Evolutionary conservation across 2,888 invertebrate species (phyloP).

Genomic region (Heliconius cydno): DNA sequence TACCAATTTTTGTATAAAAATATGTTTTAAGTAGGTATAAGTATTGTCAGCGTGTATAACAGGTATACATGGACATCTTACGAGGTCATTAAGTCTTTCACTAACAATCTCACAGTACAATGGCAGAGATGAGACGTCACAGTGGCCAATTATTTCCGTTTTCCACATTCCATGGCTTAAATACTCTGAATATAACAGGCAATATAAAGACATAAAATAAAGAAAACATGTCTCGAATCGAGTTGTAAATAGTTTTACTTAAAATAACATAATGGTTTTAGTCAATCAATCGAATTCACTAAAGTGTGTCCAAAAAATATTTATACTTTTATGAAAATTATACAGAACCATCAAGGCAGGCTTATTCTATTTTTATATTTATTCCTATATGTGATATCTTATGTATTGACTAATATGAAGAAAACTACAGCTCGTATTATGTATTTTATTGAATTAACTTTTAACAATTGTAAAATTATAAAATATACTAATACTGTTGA

Average conservation of each 20-base stretch:
- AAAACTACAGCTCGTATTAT: not conserved
- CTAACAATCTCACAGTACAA: slow-evolving; percentile 25
- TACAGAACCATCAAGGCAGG: no score
- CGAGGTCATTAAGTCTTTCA: slow-evolving; percentile 4
- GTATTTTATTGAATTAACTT: not conserved
- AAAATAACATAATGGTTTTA: not conserved
- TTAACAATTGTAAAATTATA: not conserved
- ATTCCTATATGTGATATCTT: no score
- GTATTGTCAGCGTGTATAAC: no score
- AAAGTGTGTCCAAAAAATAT: no score
- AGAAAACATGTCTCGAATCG: not conserved
- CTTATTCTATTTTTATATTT: no score
- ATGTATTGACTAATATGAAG: no score
- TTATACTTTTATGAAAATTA: no score
- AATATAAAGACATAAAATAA: slow-evolving; percentile 2
- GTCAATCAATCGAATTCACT: not conserved
- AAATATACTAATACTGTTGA: no score
- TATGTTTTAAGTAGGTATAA: no score
- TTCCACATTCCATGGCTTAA: slow-evolving; percentile 19
- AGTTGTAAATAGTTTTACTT: not conserved
- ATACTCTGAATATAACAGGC: not conserved
- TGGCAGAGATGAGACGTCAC: slow-evolving; percentile 33
- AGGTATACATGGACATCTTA: not conserved
- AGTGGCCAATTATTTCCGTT: slow-evolving; percentile 37
- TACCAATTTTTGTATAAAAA: not conserved